Evolutionary conservation across 2,797 vertebrate species (phyloP), one percentile per base, ranked within the genome.

Genomic region (Pteropus rufus): DNA sequence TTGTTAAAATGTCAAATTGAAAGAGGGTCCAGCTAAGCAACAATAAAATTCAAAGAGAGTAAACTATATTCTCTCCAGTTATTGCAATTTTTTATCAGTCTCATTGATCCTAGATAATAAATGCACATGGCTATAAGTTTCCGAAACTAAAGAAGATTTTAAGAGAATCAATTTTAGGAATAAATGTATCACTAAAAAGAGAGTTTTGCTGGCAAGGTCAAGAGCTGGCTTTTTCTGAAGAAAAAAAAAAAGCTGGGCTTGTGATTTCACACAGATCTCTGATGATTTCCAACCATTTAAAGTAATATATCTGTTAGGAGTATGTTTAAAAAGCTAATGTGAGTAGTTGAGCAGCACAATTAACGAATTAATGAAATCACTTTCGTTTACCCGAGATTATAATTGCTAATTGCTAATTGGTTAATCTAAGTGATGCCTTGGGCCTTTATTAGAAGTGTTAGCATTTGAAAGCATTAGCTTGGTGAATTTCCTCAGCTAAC

Each of bases 1-100:
- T 95, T 69, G 93, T 97, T 97, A 97, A 97, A 97, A 93, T 91
- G 94, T 97, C 97, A 97, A 31, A 95, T 82, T 94, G 91, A 95
- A 94, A 95, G 82, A 95, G 83, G 69, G 70, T 92, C 86, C 92
- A 93, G 75, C 39, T 83, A 96, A 95, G 86, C 21, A 89, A 93
- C 69, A 93, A 96, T 96, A 64, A 96, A 97, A 73, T 93, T 95
- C 62, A 84, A 97, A 93, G 84, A 95, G 67, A 93, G 23, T 83
- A 75, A 95, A 83, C n/a, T 96, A 70, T 83, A 80, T 75, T 95
- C 81, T 97, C 73, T 70, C 54, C 34, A n/a, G 75, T 75, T 92
- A 91, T 69, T 76, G 54, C 90, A 75, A 90, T 92, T 87, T 95
- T 97, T 93, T 95, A 95, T 96, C 31, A 0, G 76, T 44, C 82